phyloP scores from a whole-genome alignment of 2,797 vertebrate species.

The Sebastes melanostomus region DNA sequence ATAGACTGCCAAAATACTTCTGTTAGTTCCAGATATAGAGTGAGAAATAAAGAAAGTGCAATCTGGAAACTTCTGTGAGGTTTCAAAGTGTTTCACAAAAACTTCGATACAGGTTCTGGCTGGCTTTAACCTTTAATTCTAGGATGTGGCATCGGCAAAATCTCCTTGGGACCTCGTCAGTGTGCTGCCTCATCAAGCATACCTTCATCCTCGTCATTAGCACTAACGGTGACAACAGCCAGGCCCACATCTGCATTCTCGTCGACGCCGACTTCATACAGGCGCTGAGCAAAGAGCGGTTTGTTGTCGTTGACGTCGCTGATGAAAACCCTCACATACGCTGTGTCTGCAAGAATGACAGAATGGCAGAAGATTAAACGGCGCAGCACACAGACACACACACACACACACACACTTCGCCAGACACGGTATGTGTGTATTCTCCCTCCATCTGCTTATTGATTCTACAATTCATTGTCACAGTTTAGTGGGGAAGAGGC shows the following conservation, averaged over 20 bases:
- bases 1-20: constrained; percentile 31
- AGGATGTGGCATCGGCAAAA: constrained; percentile 18
- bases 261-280: constrained; percentile 87
- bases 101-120: constrained; percentile 24
- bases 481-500: constrained; percentile 45
- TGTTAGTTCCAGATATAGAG: constrained; percentile 12
- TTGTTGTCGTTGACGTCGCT: constrained; percentile 94
- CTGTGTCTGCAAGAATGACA: constrained; percentile 84
- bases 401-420: neutral
- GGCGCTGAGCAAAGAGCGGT: constrained; percentile 84
- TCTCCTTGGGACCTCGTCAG: neutral
- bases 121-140: constrained; percentile 50
- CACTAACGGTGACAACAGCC: constrained; percentile 85
- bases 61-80: constrained; percentile 12
- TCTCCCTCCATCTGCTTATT: constrained; percentile 55
- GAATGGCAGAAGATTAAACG: constrained; percentile 68
- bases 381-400: neutral
- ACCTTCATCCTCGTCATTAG: constrained; percentile 92
- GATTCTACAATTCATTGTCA: constrained; percentile 60
- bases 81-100: constrained; percentile 30
- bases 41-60: constrained; percentile 15
- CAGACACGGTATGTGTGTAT: neutral
- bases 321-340: constrained; percentile 89
- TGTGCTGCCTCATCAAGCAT: constrained; percentile 45
- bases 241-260: constrained; percentile 90